Conservation (phyloP, 2,113 vertebrate genomes). For the Probosciger aterrimus region DNA sequence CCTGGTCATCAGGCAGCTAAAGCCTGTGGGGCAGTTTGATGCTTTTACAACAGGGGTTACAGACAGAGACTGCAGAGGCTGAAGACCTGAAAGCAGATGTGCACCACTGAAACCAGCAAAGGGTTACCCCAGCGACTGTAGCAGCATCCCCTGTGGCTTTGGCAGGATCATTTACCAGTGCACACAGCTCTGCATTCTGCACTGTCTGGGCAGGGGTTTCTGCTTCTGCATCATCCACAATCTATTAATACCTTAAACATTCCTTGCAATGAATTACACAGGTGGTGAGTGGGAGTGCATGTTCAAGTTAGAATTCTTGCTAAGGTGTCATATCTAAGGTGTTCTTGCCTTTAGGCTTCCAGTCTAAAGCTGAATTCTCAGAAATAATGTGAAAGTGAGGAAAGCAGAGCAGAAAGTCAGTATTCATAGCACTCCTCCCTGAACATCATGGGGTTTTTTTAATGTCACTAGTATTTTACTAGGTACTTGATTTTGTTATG, state of each 20-base stretch:
- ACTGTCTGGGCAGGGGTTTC: neutral
- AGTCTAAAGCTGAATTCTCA: neutral
- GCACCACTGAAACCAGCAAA: neutral
- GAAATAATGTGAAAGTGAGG: neutral
- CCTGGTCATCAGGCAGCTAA: neutral
- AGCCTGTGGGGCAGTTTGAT: neutral
- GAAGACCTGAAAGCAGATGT: neutral
- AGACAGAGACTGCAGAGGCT: neutral
- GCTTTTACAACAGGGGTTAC: neutral
- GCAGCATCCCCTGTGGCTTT: neutral
- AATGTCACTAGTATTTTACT: neutral
- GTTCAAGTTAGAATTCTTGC: neutral
- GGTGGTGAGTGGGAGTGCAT: neutral
- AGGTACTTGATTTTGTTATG: neutral
- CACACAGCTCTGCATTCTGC: neutral
- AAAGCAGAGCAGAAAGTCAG: neutral
- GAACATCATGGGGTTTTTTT: neutral
- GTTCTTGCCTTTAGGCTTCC: neutral
- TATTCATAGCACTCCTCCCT: neutral
- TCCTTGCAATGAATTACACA: neutral
- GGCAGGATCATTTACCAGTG: neutral
- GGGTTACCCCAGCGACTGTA: neutral
- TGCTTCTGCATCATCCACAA: neutral
- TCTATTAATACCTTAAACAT: neutral
- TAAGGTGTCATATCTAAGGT: slow-evolving; percentile 33